A percentile compares a stretch with the other conserved stretches of the same genome.
phyloP scores from a whole-genome alignment of 2,113 vertebrate species.

The Himantopus leucocephalus region DNA sequence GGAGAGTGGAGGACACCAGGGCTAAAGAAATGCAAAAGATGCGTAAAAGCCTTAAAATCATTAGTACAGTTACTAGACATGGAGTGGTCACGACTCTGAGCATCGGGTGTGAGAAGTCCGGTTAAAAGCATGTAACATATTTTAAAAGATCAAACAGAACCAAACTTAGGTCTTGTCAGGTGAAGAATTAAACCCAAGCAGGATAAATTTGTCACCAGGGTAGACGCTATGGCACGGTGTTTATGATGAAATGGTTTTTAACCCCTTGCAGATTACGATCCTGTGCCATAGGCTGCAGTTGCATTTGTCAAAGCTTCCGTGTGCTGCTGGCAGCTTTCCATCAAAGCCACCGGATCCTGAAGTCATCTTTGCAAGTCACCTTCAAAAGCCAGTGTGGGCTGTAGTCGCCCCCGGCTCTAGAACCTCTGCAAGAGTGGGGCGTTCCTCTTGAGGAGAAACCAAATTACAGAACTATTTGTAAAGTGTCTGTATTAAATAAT shows the following conservation, averaged over 20 bases:
- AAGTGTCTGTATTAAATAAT: not conserved
- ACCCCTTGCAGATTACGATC: not conserved
- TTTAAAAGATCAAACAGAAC: not conserved
- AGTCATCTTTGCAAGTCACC: not conserved
- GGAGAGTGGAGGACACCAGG: not conserved
- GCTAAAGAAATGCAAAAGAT: not conserved
- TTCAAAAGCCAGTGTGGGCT: not conserved
- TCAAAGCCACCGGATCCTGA: not conserved
- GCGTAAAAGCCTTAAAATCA: not conserved
- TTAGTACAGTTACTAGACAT: not conserved
- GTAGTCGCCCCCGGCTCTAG: fast-evolving
- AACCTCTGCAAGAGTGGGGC: not conserved
- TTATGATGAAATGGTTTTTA: not conserved
- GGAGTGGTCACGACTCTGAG: not conserved
- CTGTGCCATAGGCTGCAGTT: not conserved
- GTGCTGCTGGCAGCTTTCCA: not conserved
- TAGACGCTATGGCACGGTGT: fast-evolving
- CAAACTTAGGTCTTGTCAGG: not conserved
- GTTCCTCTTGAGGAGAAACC: not conserved
- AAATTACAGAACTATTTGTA: not conserved
- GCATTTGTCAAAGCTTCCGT: not conserved
- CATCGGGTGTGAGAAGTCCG: not conserved
- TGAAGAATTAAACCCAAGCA: not conserved
- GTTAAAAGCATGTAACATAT: not conserved
- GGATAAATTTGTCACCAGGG: not conserved